Evolutionary conservation across 2,797 vertebrate genomes (phyloP), one percentile per base, ranked within the genome.

Genomic region (Tapirus indicus): DNA sequence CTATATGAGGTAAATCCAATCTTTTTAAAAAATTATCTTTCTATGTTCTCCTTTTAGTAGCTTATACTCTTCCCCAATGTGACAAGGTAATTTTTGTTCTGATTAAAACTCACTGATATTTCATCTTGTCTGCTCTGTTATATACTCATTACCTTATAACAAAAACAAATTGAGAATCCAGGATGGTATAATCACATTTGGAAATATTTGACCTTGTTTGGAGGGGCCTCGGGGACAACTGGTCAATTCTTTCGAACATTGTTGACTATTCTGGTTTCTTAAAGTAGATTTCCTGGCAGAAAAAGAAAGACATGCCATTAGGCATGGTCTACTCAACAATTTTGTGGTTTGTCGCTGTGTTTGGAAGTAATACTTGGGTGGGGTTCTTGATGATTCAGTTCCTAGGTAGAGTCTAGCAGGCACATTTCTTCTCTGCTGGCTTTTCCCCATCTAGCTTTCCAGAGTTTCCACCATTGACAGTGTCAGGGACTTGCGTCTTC

Each of bases 401-500:
- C 54, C 17, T 56, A 52, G 5, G 38, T 21, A 72, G 29, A 47
- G 52, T 99, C 99, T 99, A 99, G 98, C 99, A 99, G 98, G 99
- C 98, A 98, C 99, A 99, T 95, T 99, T 99, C 96, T 99, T 99
- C 97, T 99, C 99, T 14, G 96, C 98, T 7, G 99, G 93, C 71
- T 98, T 98, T 7, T 97, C 97, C 0, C 98, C 98, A 1, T 97
- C 98, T 0, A 99, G 98, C 97, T 99, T 99, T 5, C 99, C 99
- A 32, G 99, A 98, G 78, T 98, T 99, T 44, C 99, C 99, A 1
- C 99, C 99, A 1, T 99, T 99, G 97, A 99, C 98, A 0, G 99
- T 75, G 9, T 99, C 99, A 0, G 98, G 97, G 1, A 99, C 98
- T 89, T 98, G 98, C 0, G 99, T 99, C 98, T 99, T 99, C 98